Evolutionary conservation across 2,888 invertebrate species (phyloP), one percentile per base, ranked within the genome.

Genomic region (Tetragnatha montana): DNA sequence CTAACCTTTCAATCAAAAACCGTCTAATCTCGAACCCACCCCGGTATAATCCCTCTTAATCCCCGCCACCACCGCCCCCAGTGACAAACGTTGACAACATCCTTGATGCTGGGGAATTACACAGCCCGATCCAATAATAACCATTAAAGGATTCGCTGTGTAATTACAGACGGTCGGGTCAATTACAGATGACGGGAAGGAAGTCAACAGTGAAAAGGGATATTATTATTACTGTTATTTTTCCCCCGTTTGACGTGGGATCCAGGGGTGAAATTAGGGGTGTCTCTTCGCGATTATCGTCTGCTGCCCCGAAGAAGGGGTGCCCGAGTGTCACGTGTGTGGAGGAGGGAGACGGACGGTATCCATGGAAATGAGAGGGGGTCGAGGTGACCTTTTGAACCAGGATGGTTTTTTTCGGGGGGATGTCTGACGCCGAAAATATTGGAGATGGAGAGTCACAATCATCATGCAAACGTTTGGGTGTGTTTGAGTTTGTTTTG

Each of bases 261-360:
- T 81, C 21, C 21, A n/a, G 22, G 70, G 75, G 73, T 81, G 71
- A 87, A 87, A 87, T 87, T 87, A 87, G 87, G 81, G 76, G 87
- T 87, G 69, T 87, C 75, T 70, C 68, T 80, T 86, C 74, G 14
- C 50, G 80, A 74, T 86, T 86, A 86, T 86, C n/a, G n/a, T n/a
- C n/a, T n/a, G n/a, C 73, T 86, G 19, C 51, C 19, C 78, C 21
- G n/a, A 76, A 7, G 69, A 69, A 69, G 60, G 83, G 83, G 68
- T 84, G 68, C 47, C 76, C 49, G 80, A 8, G 76, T 87, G 87
- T 87, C 87, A 78, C 87, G 70, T 87, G 70, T 87, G 87, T 73
- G 87, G 87, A 81, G 87, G 87, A 35, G 87, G 87, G 50, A 75
- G 74, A 51, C 75, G 69, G 35, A 76, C 80, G 49, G 78, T 35